Evolutionary conservation across 2,888 invertebrate species (phyloP), one percentile per base, ranked within the genome.

Genomic region (Candidula unifasciata): DNA sequence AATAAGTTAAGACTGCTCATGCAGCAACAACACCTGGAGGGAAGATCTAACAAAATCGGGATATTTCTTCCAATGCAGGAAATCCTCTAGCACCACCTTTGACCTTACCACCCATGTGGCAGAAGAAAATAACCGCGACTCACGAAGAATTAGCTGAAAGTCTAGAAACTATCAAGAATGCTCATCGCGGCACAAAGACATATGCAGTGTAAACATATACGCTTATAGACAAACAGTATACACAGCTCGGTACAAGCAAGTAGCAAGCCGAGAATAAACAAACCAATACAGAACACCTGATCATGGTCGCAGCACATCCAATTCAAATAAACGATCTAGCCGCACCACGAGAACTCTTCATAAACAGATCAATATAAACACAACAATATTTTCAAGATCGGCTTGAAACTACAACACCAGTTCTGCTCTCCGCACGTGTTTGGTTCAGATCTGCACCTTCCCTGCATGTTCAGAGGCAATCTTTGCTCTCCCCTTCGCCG

Each of bases 331-430:
- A 80, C 80, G 44, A 13, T 27, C 76, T 30, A 33, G 37, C 37
- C 82, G 44, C 64, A 74, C 64, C 44, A 60, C 64, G 76, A 0
- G 44, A 81, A n/a, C 69, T 10, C 71, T 73, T 13, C 35, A 37
- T 73, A 69, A 82, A 82, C 82, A 82, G 24, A 52, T 60, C 73
- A 74, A 74, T 82, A 74, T 82, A 82, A 82, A 82, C 82, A 82
- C 0, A 52, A 74, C 82, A 82, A 82, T 82, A 82, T 82, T 82
- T 37, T 82, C 64, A 27, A 21, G 44, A 66, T 78, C 64, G 78
- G 60, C n/a, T n/a, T 13, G 73, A 10, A 60, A 81, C 81, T 71
- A 81, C 81, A 81, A 81, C 60, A 71, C n/a, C 27, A 78, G 3
- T 35, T n/a, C 35, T 78, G 21, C 44, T 64, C 37, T 27, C 37